Conservation (phyloP, 2,113 vertebrate species). For the Brachirus orientalis region DNA sequence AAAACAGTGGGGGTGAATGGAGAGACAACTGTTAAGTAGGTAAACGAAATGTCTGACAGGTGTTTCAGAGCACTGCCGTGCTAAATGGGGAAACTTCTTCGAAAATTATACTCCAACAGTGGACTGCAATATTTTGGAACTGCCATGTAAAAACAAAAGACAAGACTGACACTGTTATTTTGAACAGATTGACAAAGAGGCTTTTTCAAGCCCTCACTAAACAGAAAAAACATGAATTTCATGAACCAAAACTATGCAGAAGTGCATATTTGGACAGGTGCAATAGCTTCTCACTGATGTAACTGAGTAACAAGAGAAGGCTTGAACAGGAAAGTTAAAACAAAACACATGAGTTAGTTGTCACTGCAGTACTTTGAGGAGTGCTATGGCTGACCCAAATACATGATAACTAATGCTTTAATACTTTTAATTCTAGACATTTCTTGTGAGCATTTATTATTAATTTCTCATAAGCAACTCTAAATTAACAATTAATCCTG, state of each 20-base stretch:
- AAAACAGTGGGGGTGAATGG: slow-evolving; percentile 8
- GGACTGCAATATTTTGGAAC: slow-evolving; percentile 1
- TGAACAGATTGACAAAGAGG: not conserved
- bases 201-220: slow-evolving; percentile 18
- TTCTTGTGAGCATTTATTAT: slow-evolving; percentile 3
- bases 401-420: slow-evolving; percentile 33
- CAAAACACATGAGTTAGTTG: slow-evolving; percentile 64
- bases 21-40: slow-evolving; percentile 1
- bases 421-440: slow-evolving; percentile 22
- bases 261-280: slow-evolving; percentile 77
- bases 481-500: slow-evolving; percentile 12
- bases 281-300: slow-evolving; percentile 40
- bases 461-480: too few relatives aligned
- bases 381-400: slow-evolving; percentile 18
- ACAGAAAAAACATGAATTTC: slow-evolving; percentile 38
- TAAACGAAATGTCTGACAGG: slow-evolving; percentile 23
- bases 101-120: too few relatives aligned
- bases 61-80: slow-evolving; percentile 7
- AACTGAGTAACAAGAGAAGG: slow-evolving; percentile 34
- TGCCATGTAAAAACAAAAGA: slow-evolving; percentile 19
- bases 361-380: slow-evolving; percentile 49
- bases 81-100: too few relatives aligned
- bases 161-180: slow-evolving; percentile 5
- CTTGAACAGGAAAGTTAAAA: slow-evolving; percentile 12
- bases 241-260: slow-evolving; percentile 81